Evolutionary conservation across 2,888 invertebrate genomes (phyloP).

Genomic region (Spialia ferax): DNA sequence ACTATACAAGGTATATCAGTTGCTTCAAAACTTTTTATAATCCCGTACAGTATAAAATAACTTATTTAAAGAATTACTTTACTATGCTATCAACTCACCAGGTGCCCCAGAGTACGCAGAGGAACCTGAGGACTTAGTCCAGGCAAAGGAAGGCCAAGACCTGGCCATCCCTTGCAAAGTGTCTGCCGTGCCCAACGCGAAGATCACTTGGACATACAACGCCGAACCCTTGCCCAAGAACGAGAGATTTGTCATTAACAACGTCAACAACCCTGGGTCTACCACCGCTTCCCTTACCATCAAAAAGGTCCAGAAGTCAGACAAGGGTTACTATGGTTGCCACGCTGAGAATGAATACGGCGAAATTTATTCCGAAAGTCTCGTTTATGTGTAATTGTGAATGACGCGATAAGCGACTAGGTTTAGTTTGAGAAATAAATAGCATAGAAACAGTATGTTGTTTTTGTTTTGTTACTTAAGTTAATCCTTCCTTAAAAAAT

Average conservation of each 20-base stretch:
- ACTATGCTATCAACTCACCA: constrained; percentile 44
- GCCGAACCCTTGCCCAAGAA: constrained; percentile 53
- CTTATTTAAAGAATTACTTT: too few species aligned
- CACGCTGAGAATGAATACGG: constrained; percentile 61
- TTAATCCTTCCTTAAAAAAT: too few species aligned
- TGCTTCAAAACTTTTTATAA: too few species aligned
- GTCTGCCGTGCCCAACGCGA: constrained; percentile 57
- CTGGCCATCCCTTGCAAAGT: constrained; percentile 64
- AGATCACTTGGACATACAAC: constrained; percentile 63
- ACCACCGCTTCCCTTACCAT: constrained; percentile 60
- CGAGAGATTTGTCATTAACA: constrained; percentile 47
- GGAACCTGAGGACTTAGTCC: constrained; percentile 53
- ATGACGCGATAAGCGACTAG: background rate
- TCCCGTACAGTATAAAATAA: too few species aligned
- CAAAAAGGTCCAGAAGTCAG: constrained; percentile 57
- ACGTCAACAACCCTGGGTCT: constrained; percentile 23
- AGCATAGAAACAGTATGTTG: background rate
- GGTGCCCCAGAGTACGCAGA: constrained; percentile 61
- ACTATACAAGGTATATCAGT: too few species aligned
- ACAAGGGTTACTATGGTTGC: constrained; percentile 74
- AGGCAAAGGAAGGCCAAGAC: constrained; percentile 58
- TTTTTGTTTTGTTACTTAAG: background rate
- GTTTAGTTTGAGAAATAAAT: constrained; percentile 10
- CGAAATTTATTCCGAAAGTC: constrained; percentile 59
- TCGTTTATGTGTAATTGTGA: constrained; percentile 34